Evolutionary conservation across 2,888 invertebrate genomes (phyloP), one percentile per base, ranked within the genome.

Genomic region (Aporophyla lueneburgensis): DNA sequence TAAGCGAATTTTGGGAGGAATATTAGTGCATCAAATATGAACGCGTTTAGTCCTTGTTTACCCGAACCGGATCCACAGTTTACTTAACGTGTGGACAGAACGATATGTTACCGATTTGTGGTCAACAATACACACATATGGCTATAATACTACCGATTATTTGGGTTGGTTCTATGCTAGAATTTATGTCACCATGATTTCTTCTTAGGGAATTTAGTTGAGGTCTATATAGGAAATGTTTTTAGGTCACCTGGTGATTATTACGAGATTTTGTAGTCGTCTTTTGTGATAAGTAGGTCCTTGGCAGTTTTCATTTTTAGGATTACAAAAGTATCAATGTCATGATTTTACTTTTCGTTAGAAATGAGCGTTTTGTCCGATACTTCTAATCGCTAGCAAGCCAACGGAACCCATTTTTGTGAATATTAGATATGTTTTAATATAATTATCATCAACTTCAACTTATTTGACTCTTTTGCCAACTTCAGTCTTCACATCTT

Each of bases 401-500:
- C 58, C 19, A 27, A 33, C 12, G 6, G 33, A 61, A 61, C 12
- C 61, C 33, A 59, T 59, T 33, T 27, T 5, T 33, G 19, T 0
- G 5, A 33, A 33, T 33, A 6, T 12, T 21, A 5, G 33, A 33
- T 12, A 12, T 21, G 3, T 61, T 3, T 33, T 33, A 33, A 33
- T 33, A 61, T 33, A 33, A 61, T 12, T 21, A 21, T 61, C 10
- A 5, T 19, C 27, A 19, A n/a, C n/a, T 27, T 27, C 12, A 61
- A 61, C 24, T 49, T 40, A 24, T 19, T 1, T 1, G 4, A 21
- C 24, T 24, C 33, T 68, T 77, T 71, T 78, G 59, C 71, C 83
- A 71, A 74, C 83, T 86, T 74, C 65, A 82, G 76, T 66, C 62
- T 62, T 62, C 10, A 58, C 6, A 71, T 58, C 56, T 63, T 65